Percentiles rank a stretch among this genome's conserved stretches.
These are phyloP conservation scores for Drosophila azteca DNA, from an alignment of 1,140 invertebrate genomes.

Conservation along the genomic window DNA sequence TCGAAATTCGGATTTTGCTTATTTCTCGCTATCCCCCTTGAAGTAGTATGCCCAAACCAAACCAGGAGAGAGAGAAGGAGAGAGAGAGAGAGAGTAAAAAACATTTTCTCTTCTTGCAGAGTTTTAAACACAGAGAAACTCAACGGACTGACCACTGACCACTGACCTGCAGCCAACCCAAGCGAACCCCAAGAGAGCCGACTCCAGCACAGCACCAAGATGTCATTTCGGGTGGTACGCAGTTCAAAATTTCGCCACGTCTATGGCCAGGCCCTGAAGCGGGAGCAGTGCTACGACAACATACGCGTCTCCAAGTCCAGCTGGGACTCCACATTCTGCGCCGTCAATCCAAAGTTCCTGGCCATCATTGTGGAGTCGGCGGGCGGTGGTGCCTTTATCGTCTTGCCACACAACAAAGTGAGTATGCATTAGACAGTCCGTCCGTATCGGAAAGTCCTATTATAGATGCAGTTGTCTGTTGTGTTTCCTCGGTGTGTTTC, in stretches of 20 bases:
- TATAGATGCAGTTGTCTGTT: slow-evolving; percentile 58
- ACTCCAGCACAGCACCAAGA: slow-evolving; percentile 83
- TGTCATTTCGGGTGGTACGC: slow-evolving; percentile 98
- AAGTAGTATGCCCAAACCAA: not conserved
- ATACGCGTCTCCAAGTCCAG: slow-evolving; percentile 99
- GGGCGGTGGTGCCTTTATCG: slow-evolving; percentile 99
- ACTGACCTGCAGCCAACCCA: slow-evolving; percentile 3
- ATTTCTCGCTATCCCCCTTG: not conserved
- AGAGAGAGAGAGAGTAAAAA: no score
- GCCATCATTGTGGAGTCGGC: slow-evolving; percentile 99
- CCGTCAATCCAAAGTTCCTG: slow-evolving; percentile 99
- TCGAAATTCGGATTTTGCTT: not conserved
- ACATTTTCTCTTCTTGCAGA: slow-evolving; percentile 13
- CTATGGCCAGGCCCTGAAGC: slow-evolving; percentile 97
- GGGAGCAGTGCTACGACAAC: slow-evolving; percentile 99
- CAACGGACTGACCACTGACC: slow-evolving; percentile 28
- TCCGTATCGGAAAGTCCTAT: slow-evolving; percentile 24
- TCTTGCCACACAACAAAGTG: slow-evolving; percentile 98
- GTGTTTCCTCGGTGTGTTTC: no score
- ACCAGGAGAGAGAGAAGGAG: no score
- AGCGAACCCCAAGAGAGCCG: slow-evolving; percentile 13
- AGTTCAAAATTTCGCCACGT: slow-evolving; percentile 99
- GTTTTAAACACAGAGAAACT: slow-evolving; percentile 29
- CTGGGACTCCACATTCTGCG: slow-evolving; percentile 99
- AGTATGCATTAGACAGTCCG: slow-evolving; percentile 38